Evolutionary conservation across 2,113 vertebrate genomes (phyloP).

Genomic region (Notarius quadriscutis): DNA sequence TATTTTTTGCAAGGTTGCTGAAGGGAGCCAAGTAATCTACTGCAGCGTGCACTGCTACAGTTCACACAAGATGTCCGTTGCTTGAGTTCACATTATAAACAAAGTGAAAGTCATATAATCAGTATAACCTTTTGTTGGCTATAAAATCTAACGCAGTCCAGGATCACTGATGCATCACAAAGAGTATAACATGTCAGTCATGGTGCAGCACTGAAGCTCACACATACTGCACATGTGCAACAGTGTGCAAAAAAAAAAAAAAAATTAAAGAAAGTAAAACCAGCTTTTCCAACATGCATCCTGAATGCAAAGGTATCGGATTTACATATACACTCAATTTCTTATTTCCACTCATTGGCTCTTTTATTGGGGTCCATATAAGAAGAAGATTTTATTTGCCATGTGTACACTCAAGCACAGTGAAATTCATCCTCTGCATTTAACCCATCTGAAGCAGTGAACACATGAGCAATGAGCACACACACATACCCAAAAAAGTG

Average conservation of each 20-base stretch:
- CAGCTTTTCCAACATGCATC: not conserved
- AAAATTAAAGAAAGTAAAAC: not conserved
- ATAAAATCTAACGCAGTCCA: not conserved
- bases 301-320: not conserved
- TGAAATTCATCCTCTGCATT: too few relatives aligned
- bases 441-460: too few relatives aligned
- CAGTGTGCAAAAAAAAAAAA: not conserved
- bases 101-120: not conserved
- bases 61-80: not conserved
- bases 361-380: not conserved
- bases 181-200: not conserved
- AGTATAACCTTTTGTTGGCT: not conserved
- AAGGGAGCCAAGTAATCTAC: constrained; percentile 12
- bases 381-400: too few relatives aligned
- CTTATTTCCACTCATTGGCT: not conserved
- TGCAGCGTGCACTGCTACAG: not conserved
- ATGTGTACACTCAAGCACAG: too few relatives aligned
- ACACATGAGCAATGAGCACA: too few relatives aligned
- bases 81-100: not conserved
- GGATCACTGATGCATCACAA: not conserved
- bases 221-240: not conserved
- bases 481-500: too few relatives aligned
- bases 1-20: constrained; percentile 4
- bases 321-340: not conserved
- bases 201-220: not conserved